A percentile compares a stretch with the other conserved stretches of the same genome.
phyloP scores from a whole-genome alignment of 2,888 invertebrate genomes.

The Melieria crassipennis region DNA sequence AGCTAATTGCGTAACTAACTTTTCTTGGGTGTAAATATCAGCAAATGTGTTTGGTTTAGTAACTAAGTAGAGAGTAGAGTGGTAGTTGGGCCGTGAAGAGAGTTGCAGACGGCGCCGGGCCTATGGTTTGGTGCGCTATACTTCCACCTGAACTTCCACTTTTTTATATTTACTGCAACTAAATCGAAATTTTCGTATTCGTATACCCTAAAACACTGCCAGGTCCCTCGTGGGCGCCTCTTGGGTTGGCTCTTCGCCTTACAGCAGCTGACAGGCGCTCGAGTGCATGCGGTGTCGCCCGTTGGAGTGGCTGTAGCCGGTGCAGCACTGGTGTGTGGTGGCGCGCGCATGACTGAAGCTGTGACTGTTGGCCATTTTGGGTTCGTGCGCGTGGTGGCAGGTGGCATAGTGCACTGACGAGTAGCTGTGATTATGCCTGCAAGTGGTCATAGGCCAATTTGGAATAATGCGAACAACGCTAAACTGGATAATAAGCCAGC shows the following conservation, averaged over 20 bases:
- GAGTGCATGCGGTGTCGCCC: slow-evolving; percentile 63
- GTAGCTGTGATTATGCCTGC: slow-evolving; percentile 48
- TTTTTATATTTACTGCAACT: no score
- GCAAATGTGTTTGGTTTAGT: neutral
- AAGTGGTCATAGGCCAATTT: neutral
- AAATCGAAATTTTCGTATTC: no score
- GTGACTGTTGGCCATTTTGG: slow-evolving; percentile 61
- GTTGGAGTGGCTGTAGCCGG: slow-evolving; percentile 59
- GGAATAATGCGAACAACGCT: neutral
- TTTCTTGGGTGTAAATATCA: neutral
- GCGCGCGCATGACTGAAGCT: slow-evolving; percentile 60
- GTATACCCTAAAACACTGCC: no score
- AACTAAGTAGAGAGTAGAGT: neutral
- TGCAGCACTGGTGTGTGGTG: slow-evolving; percentile 63
- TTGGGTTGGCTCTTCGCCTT: slow-evolving; percentile 36
- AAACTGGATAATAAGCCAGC: neutral
- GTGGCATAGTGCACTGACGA: slow-evolving; percentile 45
- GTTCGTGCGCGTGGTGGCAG: slow-evolving; percentile 51
- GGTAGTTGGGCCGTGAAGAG: no score
- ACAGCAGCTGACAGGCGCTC: slow-evolving; percentile 62
- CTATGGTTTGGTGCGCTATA: no score
- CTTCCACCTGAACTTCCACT: no score
- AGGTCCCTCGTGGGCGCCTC: no score
- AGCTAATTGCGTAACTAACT: no score
- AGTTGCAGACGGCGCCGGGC: no score